Conservation (phyloP, 2,888 invertebrate species). For the Euclidia mi region DNA sequence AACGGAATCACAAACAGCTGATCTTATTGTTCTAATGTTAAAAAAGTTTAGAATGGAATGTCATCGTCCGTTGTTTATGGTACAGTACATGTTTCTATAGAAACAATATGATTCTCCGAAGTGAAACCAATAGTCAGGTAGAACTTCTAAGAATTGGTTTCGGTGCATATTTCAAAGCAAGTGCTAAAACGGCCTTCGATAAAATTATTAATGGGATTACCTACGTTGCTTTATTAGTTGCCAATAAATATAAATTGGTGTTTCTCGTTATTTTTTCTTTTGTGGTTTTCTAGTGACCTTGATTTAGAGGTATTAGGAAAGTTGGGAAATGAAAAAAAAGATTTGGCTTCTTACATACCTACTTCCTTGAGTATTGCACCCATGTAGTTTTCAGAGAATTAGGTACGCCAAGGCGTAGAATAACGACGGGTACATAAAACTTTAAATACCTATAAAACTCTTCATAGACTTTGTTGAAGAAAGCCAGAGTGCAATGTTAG, state of each 20-base stretch:
- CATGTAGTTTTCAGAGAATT: too few relatives aligned
- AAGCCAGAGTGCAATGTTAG: too few relatives aligned
- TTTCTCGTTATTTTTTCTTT: background rate
- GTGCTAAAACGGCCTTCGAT: constrained; percentile 3
- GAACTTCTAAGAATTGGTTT: constrained; percentile 38
- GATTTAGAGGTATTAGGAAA: too few relatives aligned
- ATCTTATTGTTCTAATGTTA: constrained; percentile 1
- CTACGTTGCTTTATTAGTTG: background rate
- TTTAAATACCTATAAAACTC: too few relatives aligned
- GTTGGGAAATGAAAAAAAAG: too few relatives aligned
- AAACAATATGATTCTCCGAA: constrained; percentile 41
- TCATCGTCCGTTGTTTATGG: background rate
- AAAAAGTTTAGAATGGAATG: background rate
- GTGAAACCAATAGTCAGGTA: constrained; percentile 48
- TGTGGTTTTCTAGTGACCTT: too few relatives aligned
- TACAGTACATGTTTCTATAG: constrained; percentile 40
- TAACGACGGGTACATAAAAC: too few relatives aligned
- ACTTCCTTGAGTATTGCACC: too few relatives aligned
- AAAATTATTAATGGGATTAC: constrained; percentile 5
- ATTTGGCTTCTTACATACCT: too few relatives aligned
- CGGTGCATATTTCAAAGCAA: constrained; percentile 41
- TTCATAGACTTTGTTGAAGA: too few relatives aligned
- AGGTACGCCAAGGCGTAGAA: too few relatives aligned
- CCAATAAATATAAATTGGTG: background rate
- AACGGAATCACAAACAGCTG: constrained; percentile 2